Evolutionary conservation across 2,113 vertebrate genomes (phyloP), one percentile per base, ranked within the genome.

Genomic region (Trematomus loennbergii): DNA sequence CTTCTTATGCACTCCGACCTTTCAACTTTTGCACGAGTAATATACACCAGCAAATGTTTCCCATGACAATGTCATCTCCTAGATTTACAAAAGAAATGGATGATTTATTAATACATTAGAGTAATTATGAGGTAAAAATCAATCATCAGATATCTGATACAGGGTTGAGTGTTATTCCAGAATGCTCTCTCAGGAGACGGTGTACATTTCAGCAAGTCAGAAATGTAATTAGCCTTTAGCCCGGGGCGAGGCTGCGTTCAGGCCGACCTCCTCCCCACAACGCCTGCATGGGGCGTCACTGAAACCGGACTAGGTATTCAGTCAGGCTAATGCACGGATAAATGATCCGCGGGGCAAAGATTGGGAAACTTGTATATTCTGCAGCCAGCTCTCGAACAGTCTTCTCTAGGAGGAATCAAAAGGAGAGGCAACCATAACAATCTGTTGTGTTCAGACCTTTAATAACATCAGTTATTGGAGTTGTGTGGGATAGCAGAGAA

Each of bases 21-120:
- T 91, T 91, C 81, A 88, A 83, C 87, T 80, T 59, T 83, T 57
- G 15, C 75, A 43, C 13, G 58, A 16, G 81, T 89, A 87, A 92
- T 36, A 63, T 71, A 88, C 63, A 86, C 79, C 83, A 55, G 48
- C 69, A 64, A 79, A 85, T 72, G 55, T 83, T 84, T 86, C 91
- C 82, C 81, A 64, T 54, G 87, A 79, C 77, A 70, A 55, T 46
- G 64, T 61, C 85, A 82, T 81, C 40, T 65, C 74, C 73, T 68
- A 58, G 78, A 92, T 91, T 90, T 90, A 81, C 84, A 67, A 85
- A 89, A 83, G 85, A 91, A 89, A 88, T 74, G 46, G 81, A 91
- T 90, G 90, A 94, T 93, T 93, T 90, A 94, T 93, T 93, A 91
- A 93, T 92, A 90, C 87, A 89, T 89, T 89, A 89, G 76, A 84